phyloP scores from a whole-genome alignment of 2,113 vertebrate species.

The Rhea pennata region DNA sequence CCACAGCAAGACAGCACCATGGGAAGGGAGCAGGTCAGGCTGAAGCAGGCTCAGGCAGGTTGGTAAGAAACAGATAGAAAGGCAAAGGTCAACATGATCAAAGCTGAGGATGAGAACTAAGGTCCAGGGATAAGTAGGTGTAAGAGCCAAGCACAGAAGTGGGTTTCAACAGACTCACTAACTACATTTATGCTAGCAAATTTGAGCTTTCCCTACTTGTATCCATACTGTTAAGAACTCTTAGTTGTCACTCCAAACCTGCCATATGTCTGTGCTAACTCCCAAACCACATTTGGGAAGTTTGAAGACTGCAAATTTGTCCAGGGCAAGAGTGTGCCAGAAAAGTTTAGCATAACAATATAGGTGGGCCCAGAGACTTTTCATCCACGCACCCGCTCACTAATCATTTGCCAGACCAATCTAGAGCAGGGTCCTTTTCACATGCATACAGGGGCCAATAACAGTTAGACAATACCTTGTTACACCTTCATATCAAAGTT shows the following conservation, averaged over 20 bases:
- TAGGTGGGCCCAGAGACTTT: not conserved
- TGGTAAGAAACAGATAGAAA: not conserved
- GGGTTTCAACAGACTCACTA: too few relatives aligned
- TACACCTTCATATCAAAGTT: not conserved
- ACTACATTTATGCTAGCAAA: not conserved
- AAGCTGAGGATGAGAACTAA: not conserved
- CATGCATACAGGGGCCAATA: not conserved
- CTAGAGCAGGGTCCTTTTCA: not conserved
- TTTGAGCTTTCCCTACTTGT: not conserved
- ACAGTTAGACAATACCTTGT: not conserved
- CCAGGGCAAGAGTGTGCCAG: not conserved
- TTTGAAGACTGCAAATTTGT: not conserved
- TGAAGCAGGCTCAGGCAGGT: not conserved
- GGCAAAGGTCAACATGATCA: not conserved
- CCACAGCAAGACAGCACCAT: not conserved
- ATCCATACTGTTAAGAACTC: not conserved
- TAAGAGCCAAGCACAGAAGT: not conserved
- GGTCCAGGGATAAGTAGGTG: rapidly evolving
- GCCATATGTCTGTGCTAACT: not conserved
- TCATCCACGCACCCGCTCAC: not conserved
- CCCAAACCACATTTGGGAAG: not conserved
- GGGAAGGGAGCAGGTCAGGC: not conserved
- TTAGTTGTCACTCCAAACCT: not conserved
- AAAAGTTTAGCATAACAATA: not conserved
- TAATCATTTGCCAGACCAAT: not conserved